Evolutionary conservation across 2,888 invertebrate species (phyloP).

Genomic region (Nineta flava): DNA sequence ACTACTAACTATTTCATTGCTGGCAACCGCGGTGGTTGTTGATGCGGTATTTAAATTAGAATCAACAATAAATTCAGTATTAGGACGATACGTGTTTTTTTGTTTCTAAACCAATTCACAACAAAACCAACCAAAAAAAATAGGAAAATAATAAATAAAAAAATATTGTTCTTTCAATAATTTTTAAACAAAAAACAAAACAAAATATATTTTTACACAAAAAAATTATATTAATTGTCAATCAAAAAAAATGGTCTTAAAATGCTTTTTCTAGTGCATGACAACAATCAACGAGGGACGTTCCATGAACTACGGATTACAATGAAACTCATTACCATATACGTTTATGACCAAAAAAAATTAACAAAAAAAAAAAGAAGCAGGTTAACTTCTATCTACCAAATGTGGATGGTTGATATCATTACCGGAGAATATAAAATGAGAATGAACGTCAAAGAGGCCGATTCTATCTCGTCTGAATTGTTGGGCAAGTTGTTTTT

Average conservation of each 20-base stretch:
- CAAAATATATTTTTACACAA: background rate
- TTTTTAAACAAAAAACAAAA: background rate
- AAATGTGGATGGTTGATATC: too few relatives aligned
- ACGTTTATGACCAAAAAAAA: too few relatives aligned
- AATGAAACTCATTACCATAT: too few relatives aligned
- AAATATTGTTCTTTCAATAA: slow-evolving; percentile 6
- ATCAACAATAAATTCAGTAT: slow-evolving; percentile 31
- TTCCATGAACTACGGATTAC: too few relatives aligned
- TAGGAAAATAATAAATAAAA: slow-evolving; percentile 12
- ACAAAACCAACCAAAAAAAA: slow-evolving; percentile 14
- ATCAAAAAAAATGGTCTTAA: background rate
- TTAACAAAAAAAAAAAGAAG: too few relatives aligned
- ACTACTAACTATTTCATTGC: slow-evolving; percentile 12
- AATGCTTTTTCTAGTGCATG: background rate
- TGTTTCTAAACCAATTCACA: slow-evolving; percentile 19
- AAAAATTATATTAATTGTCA: background rate
- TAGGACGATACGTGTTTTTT: slow-evolving; percentile 31
- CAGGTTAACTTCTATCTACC: too few relatives aligned
- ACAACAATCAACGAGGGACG: too few relatives aligned
- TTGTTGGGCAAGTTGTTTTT: too few relatives aligned
- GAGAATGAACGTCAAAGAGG: too few relatives aligned
- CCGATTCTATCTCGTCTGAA: too few relatives aligned
- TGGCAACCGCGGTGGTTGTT: background rate
- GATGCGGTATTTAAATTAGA: slow-evolving; percentile 21
- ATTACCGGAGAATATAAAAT: too few relatives aligned